These are phyloP conservation scores for Leptoteleia sp. DNA, from an alignment of 1,140 invertebrate species.

Conservation along the genomic window DNA sequence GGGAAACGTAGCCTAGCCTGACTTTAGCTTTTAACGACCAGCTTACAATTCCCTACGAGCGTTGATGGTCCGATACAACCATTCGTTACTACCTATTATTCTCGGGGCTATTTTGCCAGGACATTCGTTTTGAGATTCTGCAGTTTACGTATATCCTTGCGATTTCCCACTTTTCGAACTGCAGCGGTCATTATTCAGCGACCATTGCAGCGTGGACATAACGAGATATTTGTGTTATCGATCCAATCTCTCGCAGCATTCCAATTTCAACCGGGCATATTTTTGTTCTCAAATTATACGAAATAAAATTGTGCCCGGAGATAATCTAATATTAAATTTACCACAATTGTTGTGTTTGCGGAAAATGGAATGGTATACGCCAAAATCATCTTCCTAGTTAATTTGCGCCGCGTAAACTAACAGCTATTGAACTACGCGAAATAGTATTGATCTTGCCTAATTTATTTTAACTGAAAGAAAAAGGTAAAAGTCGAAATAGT, in stretches of 20 bases:
- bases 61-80: slow-evolving; percentile 69
- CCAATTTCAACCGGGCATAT: slow-evolving; percentile 20
- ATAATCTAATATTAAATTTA: slow-evolving; percentile 38
- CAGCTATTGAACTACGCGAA: too few relatives aligned
- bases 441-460: too few relatives aligned
- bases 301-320: slow-evolving; percentile 15
- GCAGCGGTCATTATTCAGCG: slow-evolving; percentile 48
- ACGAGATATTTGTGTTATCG: slow-evolving; percentile 56
- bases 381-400: slow-evolving; percentile 5
- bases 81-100: slow-evolving; percentile 67
- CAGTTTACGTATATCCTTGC: slow-evolving; percentile 60
- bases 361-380: not conserved
- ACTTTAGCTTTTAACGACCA: slow-evolving; percentile 71
- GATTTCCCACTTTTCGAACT: slow-evolving; percentile 59
- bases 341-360: slow-evolving; percentile 15
- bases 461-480: too few relatives aligned
- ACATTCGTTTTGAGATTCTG: slow-evolving; percentile 57
- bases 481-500: too few relatives aligned
- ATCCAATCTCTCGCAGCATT: slow-evolving; percentile 22
- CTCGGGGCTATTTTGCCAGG: slow-evolving; percentile 50
- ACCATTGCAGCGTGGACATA: slow-evolving; percentile 35
- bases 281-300: slow-evolving; percentile 32
- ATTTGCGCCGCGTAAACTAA: too few relatives aligned
- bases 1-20: slow-evolving; percentile 40
- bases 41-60: slow-evolving; percentile 67